phyloP scores from a whole-genome alignment of 2,797 vertebrate genomes.

The Malurus leucopterus region DNA sequence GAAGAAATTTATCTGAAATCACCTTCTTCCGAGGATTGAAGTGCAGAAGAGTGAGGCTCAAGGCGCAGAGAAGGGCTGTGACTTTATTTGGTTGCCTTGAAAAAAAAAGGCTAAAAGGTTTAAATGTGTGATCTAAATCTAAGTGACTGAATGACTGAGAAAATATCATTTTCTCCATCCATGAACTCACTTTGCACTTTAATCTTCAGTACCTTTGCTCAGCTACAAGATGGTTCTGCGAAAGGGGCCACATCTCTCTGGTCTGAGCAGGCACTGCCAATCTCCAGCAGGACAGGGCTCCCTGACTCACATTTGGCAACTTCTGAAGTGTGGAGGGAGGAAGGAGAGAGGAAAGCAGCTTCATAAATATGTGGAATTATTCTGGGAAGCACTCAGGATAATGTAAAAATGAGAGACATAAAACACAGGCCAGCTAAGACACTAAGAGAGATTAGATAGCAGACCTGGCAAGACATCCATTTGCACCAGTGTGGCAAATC shows the following conservation, averaged over 20 bases:
- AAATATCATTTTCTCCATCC: neutral
- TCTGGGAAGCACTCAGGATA: neutral
- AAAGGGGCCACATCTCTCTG: neutral
- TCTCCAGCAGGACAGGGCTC: neutral
- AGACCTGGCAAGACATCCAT: neutral
- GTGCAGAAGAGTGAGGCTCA: rapidly evolving
- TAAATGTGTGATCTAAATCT: neutral
- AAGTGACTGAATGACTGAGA: neutral
- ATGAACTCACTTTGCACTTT: neutral
- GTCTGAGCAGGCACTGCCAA: neutral
- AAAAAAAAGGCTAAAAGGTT: neutral
- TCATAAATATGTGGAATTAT: neutral
- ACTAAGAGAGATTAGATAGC: neutral
- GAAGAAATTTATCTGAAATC: neutral
- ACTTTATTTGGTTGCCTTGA: neutral
- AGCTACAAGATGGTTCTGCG: neutral
- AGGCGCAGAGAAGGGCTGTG: neutral
- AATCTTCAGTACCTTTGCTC: neutral
- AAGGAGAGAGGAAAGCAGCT: neutral
- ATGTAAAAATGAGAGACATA: neutral
- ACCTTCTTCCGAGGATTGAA: neutral
- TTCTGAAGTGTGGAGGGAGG: neutral
- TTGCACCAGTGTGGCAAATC: neutral
- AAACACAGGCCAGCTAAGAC: neutral
- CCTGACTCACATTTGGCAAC: neutral